Evolutionary conservation across 30 jellyfish, hydroid and myxozoan genomes (phyloP), one percentile per base, ranked within the genome.

Genomic region (Aurelia aurita complex sp. Pacific): DNA sequence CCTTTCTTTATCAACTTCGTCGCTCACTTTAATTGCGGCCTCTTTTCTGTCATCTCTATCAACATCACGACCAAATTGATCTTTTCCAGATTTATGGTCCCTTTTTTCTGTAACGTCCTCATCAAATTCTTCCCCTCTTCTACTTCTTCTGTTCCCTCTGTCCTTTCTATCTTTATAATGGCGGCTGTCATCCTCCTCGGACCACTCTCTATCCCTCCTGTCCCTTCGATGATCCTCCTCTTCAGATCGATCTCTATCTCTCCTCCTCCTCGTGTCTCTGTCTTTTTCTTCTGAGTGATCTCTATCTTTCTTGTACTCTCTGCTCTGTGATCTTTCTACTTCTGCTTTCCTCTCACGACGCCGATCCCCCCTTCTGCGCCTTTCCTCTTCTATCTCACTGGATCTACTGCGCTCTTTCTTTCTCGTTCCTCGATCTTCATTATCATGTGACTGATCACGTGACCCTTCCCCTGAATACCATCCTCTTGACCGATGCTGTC

Each of bases 311-410:
- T 55, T 16, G 18, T 32, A 8, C 10, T 23, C 33, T 52, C 72
- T 29, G 80, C 36, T 38, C 9, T 80, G 83, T 60, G 23, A 69
- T 64, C 73, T 34, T 1, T 4, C 73, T 2, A 2, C 53, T 66
- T 54, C 70, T 54, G 51, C 77, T n/a, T 57, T 81, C 78, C 46
- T 68, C 23, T 33, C 29, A 14, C 62, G 89, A 23, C 68, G 67
- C 35, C 79, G 59, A 10, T 64, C 77, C 17, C 52, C 29, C 35
- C 87, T 63, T n/a, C 42, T 36, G n/a, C 65, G 77, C 23, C 46
- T 62, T 64, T 57, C 73, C 43, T 74, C 76, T 14, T 62, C 67
- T 6, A 46, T 76, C 32, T 43, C 74, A 54, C 53, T 54, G 34
- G 83, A 68, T 54, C 79, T 40, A 12, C 90, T 69, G 14, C 72